Conservation (phyloP, 2,113 vertebrate genomes). For the Xerus inauris region DNA sequence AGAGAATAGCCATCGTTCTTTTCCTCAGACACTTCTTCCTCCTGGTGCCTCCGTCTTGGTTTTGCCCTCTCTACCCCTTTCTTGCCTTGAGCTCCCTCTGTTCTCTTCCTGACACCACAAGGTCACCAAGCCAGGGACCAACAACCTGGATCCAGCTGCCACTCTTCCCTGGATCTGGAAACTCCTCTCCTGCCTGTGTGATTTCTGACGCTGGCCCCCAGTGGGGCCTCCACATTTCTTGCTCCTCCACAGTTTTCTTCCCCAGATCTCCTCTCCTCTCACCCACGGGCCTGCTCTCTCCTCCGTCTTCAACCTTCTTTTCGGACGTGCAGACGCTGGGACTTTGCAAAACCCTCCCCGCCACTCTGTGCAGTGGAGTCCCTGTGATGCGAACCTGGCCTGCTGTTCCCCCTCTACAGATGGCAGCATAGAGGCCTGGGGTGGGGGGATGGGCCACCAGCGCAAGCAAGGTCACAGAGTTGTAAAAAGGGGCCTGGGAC, state of each 20-base stretch:
- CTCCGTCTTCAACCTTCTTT: not conserved
- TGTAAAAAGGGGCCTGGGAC: not conserved
- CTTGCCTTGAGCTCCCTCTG: not conserved
- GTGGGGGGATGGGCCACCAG: not conserved
- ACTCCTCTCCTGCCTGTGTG: not conserved
- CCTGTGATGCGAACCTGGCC: accelerated
- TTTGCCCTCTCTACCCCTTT: no score
- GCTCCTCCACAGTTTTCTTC: not conserved
- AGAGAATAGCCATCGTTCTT: no score
- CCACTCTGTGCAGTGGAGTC: accelerated
- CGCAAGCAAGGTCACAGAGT: not conserved
- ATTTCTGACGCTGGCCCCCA: not conserved
- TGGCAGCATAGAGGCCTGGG: not conserved
- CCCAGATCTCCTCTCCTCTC: not conserved
- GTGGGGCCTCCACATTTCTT: not conserved
- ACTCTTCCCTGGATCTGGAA: not conserved
- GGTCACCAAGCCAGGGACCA: not conserved
- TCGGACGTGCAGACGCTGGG: accelerated
- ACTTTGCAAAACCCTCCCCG: not conserved
- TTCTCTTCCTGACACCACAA: accelerated
- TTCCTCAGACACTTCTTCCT: no score
- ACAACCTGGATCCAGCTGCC: no score
- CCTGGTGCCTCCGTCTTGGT: no score
- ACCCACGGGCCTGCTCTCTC: not conserved
- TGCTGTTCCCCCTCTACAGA: not conserved